A percentile compares a stretch with the other conserved stretches of the same genome.
phyloP scores from a whole-genome alignment of 2,888 invertebrate genomes.

The Nineta flava region DNA sequence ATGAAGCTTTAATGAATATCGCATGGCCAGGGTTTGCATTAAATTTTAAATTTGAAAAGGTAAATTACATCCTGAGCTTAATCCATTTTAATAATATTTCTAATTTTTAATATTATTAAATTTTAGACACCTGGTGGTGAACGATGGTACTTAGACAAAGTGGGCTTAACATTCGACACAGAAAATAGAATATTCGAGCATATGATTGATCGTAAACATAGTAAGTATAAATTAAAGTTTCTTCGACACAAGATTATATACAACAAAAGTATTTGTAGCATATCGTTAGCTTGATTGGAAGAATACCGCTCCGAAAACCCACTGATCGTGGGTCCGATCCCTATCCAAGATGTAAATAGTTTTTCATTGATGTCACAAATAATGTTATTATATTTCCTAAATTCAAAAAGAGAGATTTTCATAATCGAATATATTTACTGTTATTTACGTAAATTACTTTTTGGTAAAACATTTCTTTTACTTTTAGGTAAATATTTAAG shows the following conservation, averaged over 20 bases:
- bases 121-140: conserved; percentile 74
- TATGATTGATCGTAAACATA: conserved; percentile 1
- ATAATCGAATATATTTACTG: too few relatives aligned
- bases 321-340: too few relatives aligned
- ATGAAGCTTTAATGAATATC: conserved; percentile 51
- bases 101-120: conserved; percentile 7
- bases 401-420: too few relatives aligned
- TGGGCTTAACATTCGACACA: conserved; percentile 57
- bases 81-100: background rate
- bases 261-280: background rate
- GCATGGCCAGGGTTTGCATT: conserved; percentile 62
- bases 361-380: background rate
- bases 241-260: background rate
- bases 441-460: too few relatives aligned
- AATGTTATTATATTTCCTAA: too few relatives aligned
- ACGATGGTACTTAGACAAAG: conserved; percentile 70
- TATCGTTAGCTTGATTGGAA: too few relatives aligned
- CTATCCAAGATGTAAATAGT: too few relatives aligned
- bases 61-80: conserved; percentile 19
- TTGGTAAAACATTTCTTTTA: too few relatives aligned
- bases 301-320: too few relatives aligned
- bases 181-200: conserved; percentile 13
- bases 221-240: background rate
- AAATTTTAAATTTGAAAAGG: conserved; percentile 66
- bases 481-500: conserved; percentile 26